Conservation (phyloP, 2,113 vertebrate genomes). For the Podocnemis expansa region DNA sequence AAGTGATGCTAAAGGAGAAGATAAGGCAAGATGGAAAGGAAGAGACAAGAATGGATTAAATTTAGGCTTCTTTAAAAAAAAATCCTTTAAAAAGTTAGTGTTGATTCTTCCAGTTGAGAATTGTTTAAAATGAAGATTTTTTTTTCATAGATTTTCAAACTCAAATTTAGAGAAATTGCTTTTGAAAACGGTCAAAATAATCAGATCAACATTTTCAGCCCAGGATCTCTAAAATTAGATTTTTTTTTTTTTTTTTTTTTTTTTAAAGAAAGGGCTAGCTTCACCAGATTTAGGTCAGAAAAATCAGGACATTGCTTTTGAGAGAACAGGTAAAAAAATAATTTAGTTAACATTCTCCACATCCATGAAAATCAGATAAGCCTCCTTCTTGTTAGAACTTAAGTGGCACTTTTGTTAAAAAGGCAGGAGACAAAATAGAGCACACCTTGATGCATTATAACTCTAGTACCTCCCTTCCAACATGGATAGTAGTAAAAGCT, state of each 20-base stretch:
- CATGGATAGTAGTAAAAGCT: no score
- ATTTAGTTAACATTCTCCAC: not conserved
- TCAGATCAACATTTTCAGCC: not conserved
- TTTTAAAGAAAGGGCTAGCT: fast-evolving
- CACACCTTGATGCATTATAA: not conserved
- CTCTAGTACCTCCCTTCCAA: not conserved
- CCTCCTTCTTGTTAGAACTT: not conserved
- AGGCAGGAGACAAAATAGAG: not conserved
- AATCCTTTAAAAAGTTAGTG: not conserved
- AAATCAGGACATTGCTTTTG: fast-evolving
- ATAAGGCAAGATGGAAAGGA: not conserved
- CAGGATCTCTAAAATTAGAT: not conserved
- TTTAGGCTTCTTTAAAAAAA: not conserved
- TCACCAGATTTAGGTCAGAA: fast-evolving
- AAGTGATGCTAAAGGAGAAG: not conserved
- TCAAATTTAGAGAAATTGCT: not conserved
- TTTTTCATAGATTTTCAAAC: not conserved
- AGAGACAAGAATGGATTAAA: not conserved
- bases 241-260: no score
- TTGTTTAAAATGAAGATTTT: not conserved
- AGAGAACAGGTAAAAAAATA: not conserved
- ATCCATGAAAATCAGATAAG: not conserved
- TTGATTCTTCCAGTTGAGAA: no score
- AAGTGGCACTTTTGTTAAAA: not conserved
- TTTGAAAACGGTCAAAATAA: not conserved